Evolutionary conservation across 2,888 invertebrate species (phyloP), one percentile per base, ranked within the genome.

Genomic region (Agrilus mali): DNA sequence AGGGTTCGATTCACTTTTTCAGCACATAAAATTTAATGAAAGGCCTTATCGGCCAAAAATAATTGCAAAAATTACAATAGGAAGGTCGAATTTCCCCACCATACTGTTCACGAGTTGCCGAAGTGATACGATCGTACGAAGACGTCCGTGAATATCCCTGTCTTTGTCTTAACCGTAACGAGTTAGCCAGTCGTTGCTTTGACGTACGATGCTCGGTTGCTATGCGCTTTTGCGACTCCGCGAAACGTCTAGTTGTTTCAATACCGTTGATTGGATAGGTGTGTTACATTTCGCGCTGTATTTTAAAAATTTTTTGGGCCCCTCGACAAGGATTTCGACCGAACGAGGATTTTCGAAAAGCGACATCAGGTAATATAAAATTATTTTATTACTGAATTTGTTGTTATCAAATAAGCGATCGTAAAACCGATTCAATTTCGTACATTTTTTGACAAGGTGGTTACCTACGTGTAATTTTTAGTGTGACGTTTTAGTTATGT

Each of bases 21-120:
- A 41, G 44, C 40, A 45, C 39, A 38, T 41, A 46, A 50, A 50
- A 45, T 41, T 33, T 27, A 20, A 37, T 33, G 31, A 44, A 41
- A 46, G 38, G 35, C 34, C 32, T 20, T 33, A 32, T 14, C 39
- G 44, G 48, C 46, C 42, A 43, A 39, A 47, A 50, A 43, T 47
- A 47, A 46, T 47, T 42, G 49, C 43, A 45, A 43, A 49, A 46
- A 46, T 46, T 39, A 45, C 39, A 44, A 46, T 41, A 44, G 47
- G 52, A 51, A 51, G 53, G 51, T 50, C 51, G 47, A 44, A 44
- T 36, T 42, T 46, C 49, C 50, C 52, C 52, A 50, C 52, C 42
- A 45, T 46, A 15, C 8, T 38, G 46, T 46, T 41, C 47, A 45
- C 48, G 48, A 47, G 49, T 48, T 52, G 46, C 47, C 46, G 49